phyloP scores from a whole-genome alignment of 2,888 invertebrate genomes.

The Brenthis ino region DNA sequence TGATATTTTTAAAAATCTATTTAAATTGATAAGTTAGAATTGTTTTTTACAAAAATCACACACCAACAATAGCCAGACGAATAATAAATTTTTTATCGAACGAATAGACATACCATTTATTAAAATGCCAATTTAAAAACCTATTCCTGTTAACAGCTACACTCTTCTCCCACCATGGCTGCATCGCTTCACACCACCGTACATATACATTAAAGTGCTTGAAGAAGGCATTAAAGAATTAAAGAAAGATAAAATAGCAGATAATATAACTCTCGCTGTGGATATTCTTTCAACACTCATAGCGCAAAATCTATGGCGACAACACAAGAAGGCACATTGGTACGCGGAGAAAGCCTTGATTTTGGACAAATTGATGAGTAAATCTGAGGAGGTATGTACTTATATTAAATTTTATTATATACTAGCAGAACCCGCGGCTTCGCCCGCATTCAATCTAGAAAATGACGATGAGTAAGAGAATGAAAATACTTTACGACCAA shows the following conservation, averaged over 20 bases:
- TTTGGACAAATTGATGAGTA: conserved; percentile 66
- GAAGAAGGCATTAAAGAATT: conserved; percentile 64
- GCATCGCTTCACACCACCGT: conserved; percentile 81
- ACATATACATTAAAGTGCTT: conserved; percentile 66
- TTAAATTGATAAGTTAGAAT: too few relatives aligned
- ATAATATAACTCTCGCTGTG: conserved; percentile 66
- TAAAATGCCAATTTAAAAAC: not conserved
- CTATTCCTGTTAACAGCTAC: conserved; percentile 50
- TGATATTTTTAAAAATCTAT: too few relatives aligned
- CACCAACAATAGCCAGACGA: too few relatives aligned
- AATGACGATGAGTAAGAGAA: too few relatives aligned
- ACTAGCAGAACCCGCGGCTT: too few relatives aligned
- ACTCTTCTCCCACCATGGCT: conserved; percentile 76
- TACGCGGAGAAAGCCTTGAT: conserved; percentile 85
- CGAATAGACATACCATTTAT: too few relatives aligned
- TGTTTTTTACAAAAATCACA: too few relatives aligned
- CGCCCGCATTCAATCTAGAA: too few relatives aligned
- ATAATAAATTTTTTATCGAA: too few relatives aligned
- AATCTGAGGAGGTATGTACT: conserved; percentile 55
- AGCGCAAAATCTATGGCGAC: conserved; percentile 69
- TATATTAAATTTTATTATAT: not conserved
- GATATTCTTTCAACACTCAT: conserved; percentile 78
- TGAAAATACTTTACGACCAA: too few relatives aligned
- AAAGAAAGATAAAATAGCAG: conserved; percentile 54
- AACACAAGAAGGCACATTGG: conserved; percentile 76